These are phyloP conservation scores for Drosophila simulans DNA, from an alignment of 1,140 invertebrate species.

Conservation along the genomic window DNA sequence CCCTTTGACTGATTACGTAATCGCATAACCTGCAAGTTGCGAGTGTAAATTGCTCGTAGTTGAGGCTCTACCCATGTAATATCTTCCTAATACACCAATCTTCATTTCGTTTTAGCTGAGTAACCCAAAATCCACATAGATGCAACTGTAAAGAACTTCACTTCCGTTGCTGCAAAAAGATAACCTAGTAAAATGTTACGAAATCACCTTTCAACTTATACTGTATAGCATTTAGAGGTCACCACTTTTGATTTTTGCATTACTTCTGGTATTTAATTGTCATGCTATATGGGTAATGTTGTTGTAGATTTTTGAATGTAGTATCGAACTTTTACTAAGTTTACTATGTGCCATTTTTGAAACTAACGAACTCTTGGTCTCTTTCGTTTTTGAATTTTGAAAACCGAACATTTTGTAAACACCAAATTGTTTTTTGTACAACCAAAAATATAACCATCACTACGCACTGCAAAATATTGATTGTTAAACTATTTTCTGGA, in stretches of 20 bases:
- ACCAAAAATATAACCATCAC: conserved; percentile 6
- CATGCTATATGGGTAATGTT: conserved; percentile 13
- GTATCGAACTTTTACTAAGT: background rate
- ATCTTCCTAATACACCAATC: conserved; percentile 45
- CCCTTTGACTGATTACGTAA: conserved; percentile 71
- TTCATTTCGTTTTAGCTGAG: conserved; percentile 66
- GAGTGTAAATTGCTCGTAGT: conserved; percentile 49
- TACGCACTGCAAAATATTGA: conserved; percentile 43
- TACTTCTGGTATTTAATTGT: conserved; percentile 4
- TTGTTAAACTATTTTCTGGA: conserved; percentile 48
- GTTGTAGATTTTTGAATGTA: conserved; percentile 35
- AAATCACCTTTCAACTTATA: conserved; percentile 8
- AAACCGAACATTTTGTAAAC: conserved; percentile 26
- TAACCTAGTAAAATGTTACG: conserved; percentile 33
- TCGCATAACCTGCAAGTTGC: conserved; percentile 35
- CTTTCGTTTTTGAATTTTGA: conserved; percentile 77
- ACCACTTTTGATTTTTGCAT: conserved; percentile 59
- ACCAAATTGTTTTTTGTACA: conserved; percentile 40
- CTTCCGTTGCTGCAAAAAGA: conserved; percentile 56
- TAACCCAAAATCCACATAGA: conserved; percentile 40
- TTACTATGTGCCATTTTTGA: conserved; percentile 44
- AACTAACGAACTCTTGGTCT: conserved; percentile 81
- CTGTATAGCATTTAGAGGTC: conserved; percentile 27
- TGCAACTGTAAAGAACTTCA: conserved; percentile 44
- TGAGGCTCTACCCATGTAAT: conserved; percentile 27